Conservation (phyloP, 2,797 vertebrate genomes). For the Eidolon dupreanum region DNA sequence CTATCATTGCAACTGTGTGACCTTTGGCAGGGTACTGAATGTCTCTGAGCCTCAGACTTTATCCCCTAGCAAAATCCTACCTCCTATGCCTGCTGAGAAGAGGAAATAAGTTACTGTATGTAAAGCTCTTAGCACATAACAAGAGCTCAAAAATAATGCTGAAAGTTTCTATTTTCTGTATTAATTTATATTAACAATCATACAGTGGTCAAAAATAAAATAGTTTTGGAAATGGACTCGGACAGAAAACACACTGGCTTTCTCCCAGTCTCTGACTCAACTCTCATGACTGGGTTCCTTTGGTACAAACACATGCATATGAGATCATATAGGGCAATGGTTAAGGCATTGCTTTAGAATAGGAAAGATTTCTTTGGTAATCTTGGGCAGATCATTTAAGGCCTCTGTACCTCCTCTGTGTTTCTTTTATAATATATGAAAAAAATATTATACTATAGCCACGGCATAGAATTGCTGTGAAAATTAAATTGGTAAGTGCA, state of each 20-base stretch:
- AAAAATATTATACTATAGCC: neutral
- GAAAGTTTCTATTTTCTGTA: neutral
- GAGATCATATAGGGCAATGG: neutral
- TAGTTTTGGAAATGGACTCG: neutral
- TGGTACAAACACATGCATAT: neutral
- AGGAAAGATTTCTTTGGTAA: neutral
- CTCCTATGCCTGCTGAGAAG: neutral
- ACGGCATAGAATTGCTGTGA: neutral
- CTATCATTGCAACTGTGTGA: neutral
- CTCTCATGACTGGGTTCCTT: neutral
- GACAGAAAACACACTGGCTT: neutral
- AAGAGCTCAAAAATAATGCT: conserved; percentile 1
- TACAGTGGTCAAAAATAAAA: neutral
- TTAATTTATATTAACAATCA: neutral
- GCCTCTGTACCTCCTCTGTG: neutral
- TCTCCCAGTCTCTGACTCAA: neutral
- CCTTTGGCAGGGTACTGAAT: neutral
- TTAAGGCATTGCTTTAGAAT: neutral
- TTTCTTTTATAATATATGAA: neutral
- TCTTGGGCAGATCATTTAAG: neutral
- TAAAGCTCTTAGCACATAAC: neutral
- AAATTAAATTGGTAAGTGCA: neutral
- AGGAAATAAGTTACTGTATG: neutral
- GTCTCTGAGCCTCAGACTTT: neutral
- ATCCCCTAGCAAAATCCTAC: neutral